Evolutionary conservation across 2,113 vertebrate species (phyloP).

Genomic region (Trematocara macrostoma): DNA sequence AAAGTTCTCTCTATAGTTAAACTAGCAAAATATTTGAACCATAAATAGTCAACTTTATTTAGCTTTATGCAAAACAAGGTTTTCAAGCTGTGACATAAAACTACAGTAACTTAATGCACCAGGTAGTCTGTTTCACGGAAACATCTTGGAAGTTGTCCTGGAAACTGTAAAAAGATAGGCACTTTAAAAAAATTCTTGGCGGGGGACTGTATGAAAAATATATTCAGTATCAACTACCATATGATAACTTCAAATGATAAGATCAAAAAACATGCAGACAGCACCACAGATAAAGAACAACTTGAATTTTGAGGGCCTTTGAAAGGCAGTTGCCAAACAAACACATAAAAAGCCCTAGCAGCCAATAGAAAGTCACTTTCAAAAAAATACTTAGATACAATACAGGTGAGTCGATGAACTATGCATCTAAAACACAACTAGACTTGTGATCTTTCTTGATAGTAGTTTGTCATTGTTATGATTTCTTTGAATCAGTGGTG

Average conservation of each 20-base stretch:
- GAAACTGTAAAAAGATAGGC: not conserved
- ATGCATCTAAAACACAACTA: not conserved
- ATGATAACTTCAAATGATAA: not conserved
- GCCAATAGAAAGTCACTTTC: not conserved
- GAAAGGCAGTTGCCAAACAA: accelerated
- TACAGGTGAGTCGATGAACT: not conserved
- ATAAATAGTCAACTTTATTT: not conserved
- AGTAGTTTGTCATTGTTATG: not conserved
- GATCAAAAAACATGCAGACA: not conserved
- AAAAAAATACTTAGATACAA: not conserved
- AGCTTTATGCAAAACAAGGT: not conserved
- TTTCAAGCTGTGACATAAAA: not conserved
- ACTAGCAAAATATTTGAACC: not conserved
- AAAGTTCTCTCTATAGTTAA: not conserved
- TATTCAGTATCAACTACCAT: not conserved
- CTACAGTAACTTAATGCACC: not conserved
- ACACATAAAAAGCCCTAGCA: not conserved
- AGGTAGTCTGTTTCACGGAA: not conserved
- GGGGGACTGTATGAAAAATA: accelerated
- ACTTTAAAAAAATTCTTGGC: not conserved
- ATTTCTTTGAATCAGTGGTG: not conserved
- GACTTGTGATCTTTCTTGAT: not conserved
- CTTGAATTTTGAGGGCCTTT: not conserved
- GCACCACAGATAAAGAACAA: not conserved
- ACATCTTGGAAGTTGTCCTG: not conserved